Conservation (phyloP, 2,888 invertebrate genomes). For the Mesoligia furuncula region DNA sequence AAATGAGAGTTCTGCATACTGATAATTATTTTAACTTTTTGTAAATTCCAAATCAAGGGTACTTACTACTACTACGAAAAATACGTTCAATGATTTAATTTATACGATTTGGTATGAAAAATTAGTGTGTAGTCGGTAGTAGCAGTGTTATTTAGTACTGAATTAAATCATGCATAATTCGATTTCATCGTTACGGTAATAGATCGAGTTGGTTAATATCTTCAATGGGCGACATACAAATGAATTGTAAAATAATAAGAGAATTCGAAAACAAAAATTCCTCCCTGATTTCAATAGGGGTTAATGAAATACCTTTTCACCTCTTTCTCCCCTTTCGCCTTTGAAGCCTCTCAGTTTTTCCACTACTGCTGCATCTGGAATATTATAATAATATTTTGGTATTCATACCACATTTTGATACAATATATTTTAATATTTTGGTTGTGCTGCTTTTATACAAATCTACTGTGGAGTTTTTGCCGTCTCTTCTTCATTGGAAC, state of each 20-base stretch:
- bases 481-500: not conserved
- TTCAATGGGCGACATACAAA: not conserved
- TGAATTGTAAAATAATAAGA: not conserved
- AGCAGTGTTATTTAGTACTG: not conserved
- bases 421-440: no score
- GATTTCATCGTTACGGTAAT: not conserved
- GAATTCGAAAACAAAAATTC: not conserved
- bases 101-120: not conserved
- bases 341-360: constrained; percentile 77
- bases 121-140: not conserved
- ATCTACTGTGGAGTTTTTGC: not conserved
- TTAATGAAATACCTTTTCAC: constrained; percentile 74
- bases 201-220: not conserved
- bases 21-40: no score
- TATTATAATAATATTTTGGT: constrained; percentile 21
- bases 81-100: not conserved
- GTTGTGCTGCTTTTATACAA: not conserved
- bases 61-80: not conserved
- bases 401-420: not conserved
- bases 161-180: not conserved
- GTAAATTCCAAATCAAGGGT: not conserved
- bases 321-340: constrained; percentile 76
- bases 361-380: constrained; percentile 76
- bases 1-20: constrained; percentile 18
- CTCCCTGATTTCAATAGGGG: constrained; percentile 41